Conservation (phyloP, 2,888 invertebrate species). For the Xestoiulus laeticollis region DNA sequence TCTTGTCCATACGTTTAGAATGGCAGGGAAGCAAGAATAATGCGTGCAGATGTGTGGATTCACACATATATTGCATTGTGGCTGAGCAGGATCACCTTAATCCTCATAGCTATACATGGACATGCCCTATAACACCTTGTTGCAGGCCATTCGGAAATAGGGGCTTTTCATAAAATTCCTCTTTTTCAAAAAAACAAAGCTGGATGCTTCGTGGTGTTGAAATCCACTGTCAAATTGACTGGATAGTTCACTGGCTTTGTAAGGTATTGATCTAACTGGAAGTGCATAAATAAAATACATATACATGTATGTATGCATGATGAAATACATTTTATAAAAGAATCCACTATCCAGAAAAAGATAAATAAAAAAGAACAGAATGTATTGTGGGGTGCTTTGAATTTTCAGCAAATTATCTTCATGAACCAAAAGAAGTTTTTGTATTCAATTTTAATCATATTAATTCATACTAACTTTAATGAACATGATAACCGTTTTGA, state of each 20-base stretch:
- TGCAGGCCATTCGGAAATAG: not conserved
- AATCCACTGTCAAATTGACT: not conserved
- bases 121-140: not conserved
- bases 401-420: too few species aligned
- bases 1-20: not conserved
- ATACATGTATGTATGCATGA: too few species aligned
- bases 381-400: too few species aligned
- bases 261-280: not conserved
- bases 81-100: not conserved
- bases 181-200: not conserved
- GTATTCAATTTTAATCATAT: too few species aligned
- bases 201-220: not conserved
- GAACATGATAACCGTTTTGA: too few species aligned
- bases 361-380: too few species aligned
- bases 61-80: not conserved
- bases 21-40: not conserved
- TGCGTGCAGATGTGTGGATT: not conserved
- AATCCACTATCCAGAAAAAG: too few species aligned
- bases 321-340: too few species aligned
- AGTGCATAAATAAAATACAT: not conserved
- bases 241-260: not conserved
- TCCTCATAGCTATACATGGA: not conserved
- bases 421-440: too few species aligned
- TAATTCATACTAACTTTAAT: too few species aligned
- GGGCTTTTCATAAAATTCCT: not conserved